phyloP scores from a whole-genome alignment of 2,797 vertebrate genomes.

The Mareca penelope region DNA sequence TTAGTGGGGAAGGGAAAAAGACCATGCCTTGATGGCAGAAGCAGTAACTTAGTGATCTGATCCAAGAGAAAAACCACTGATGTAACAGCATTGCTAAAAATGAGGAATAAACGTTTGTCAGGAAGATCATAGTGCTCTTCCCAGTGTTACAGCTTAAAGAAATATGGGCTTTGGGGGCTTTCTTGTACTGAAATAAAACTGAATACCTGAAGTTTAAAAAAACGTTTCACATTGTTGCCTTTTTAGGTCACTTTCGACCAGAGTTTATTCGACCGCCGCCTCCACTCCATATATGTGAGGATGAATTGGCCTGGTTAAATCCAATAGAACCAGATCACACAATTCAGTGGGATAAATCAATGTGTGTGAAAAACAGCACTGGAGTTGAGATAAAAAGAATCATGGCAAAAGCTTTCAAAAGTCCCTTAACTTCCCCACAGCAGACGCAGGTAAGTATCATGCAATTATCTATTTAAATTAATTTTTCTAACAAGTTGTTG shows the following conservation, averaged over 20 bases:
- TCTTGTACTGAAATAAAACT: not conserved
- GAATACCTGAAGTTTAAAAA: not conserved
- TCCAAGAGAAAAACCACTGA: not conserved
- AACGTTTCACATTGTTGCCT: not conserved
- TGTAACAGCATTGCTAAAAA: not conserved
- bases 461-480: not conserved
- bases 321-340: conserved; percentile 94
- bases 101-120: not conserved
- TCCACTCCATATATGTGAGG: conserved; percentile 94
- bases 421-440: conserved; percentile 92
- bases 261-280: conserved; percentile 96
- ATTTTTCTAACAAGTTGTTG: not conserved
- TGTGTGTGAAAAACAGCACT: conserved; percentile 97
- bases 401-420: conserved; percentile 99
- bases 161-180: accelerated
- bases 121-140: not conserved
- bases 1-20: not conserved
- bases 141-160: not conserved
- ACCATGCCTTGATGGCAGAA: not conserved
- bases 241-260: conserved; percentile 93
- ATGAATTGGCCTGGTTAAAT: conserved; percentile 95
- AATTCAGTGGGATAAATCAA: conserved; percentile 95
- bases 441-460: conserved; percentile 87
- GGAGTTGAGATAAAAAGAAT: conserved; percentile 96
- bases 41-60: not conserved